Conservation (phyloP, 2,888 invertebrate species). For the Crioceris asparagi region DNA sequence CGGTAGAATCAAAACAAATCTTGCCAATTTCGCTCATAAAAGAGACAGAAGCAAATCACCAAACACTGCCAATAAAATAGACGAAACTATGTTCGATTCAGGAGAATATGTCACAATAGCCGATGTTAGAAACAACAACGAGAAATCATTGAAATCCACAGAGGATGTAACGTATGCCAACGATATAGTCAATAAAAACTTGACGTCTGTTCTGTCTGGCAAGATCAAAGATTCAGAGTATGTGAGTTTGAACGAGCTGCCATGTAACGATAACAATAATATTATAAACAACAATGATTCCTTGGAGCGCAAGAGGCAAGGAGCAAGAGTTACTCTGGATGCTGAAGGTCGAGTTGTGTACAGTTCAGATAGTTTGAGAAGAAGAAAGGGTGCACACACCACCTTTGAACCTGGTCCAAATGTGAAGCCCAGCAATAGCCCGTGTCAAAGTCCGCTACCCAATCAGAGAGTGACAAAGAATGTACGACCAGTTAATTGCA, state of each 20-base stretch:
- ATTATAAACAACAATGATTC: slow-evolving; percentile 31
- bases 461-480: slow-evolving; percentile 35
- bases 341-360: slow-evolving; percentile 82
- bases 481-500: slow-evolving; percentile 36
- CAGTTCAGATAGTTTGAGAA: slow-evolving; percentile 73
- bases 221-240: slow-evolving; percentile 61
- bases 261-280: slow-evolving; percentile 34
- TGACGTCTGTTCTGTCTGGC: slow-evolving; percentile 49
- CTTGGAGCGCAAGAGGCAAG: slow-evolving; percentile 47
- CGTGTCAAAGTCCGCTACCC: slow-evolving; percentile 42
- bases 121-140: slow-evolving; percentile 70
- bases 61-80: slow-evolving; percentile 36
- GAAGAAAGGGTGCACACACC: slow-evolving; percentile 70
- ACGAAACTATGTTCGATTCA: slow-evolving; percentile 37
- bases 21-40: slow-evolving; percentile 28
- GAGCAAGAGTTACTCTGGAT: slow-evolving; percentile 72
- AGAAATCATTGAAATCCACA: slow-evolving; percentile 38
- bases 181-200: slow-evolving; percentile 54
- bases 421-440: slow-evolving; percentile 50
- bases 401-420: slow-evolving; percentile 83
- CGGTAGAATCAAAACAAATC: slow-evolving; percentile 50
- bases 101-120: slow-evolving; percentile 83
- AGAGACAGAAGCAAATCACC: slow-evolving; percentile 43
- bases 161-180: slow-evolving; percentile 49
- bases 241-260: slow-evolving; percentile 70